Conservation (phyloP, 2,797 vertebrate species). For the Octomys mimax region DNA sequence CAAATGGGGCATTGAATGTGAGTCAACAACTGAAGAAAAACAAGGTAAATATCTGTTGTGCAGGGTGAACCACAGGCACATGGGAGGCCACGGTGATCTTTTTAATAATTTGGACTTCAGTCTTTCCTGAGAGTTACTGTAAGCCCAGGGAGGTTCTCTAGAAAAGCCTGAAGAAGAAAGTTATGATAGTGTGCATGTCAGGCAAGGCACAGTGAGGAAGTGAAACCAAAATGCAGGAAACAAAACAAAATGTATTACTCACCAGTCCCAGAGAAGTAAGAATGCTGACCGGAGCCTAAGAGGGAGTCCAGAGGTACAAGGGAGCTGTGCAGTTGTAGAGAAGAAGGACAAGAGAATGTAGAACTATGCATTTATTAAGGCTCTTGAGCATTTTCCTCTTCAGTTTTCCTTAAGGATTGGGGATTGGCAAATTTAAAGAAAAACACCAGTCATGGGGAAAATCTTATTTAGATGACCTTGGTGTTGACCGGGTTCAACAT, state of each 20-base stretch:
- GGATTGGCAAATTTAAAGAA: background rate
- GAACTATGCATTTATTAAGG: background rate
- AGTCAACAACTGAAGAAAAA: background rate
- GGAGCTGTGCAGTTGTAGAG: background rate
- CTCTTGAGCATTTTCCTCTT: background rate
- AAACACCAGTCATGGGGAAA: background rate
- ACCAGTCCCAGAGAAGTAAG: background rate
- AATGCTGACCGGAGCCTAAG: background rate
- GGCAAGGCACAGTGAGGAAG: background rate
- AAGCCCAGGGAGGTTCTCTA: background rate
- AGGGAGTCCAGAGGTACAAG: background rate
- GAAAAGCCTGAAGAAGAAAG: background rate
- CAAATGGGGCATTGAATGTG: background rate
- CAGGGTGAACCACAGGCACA: background rate
- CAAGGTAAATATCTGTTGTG: background rate
- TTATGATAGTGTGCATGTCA: background rate
- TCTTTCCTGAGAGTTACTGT: background rate
- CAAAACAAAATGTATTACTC: background rate
- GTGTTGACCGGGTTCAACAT: background rate
- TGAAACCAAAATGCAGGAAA: background rate
- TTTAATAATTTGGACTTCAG: background rate
- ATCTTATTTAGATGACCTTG: background rate
- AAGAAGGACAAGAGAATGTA: background rate
- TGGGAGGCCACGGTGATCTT: background rate
- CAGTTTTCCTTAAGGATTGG: background rate